These are phyloP conservation scores for Gonocerus acuteangulatus DNA, from an alignment of 2,888 invertebrate genomes.

Conservation along the genomic window DNA sequence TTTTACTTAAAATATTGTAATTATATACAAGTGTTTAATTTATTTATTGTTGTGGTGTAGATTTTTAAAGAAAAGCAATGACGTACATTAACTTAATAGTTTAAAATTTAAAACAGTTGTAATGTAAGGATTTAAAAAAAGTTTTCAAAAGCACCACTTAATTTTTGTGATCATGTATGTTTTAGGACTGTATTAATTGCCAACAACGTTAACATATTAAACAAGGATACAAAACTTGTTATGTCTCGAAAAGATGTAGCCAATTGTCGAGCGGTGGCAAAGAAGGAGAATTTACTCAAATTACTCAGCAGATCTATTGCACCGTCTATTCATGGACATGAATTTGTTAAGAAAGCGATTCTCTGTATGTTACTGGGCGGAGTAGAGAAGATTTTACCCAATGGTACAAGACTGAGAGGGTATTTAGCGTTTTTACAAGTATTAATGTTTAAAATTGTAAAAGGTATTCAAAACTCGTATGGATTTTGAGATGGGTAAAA, in stretches of 20 bases:
- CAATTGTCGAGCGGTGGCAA: conserved; percentile 74
- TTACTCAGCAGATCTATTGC: conserved; percentile 85
- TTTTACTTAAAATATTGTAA: neutral
- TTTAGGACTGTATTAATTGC: conserved; percentile 90
- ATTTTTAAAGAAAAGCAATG: too few relatives aligned
- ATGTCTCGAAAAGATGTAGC: conserved; percentile 82
- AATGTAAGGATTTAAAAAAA: too few relatives aligned
- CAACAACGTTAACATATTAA: conserved; percentile 81
- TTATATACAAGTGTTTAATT: too few relatives aligned
- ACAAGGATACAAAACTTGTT: conserved; percentile 70
- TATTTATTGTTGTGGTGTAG: too few relatives aligned
- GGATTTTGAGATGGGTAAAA: too few relatives aligned
- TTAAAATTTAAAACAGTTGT: conserved; percentile 42
- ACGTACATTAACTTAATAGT: too few relatives aligned
- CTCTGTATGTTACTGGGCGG: conserved; percentile 90
- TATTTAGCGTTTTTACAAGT: too few relatives aligned
- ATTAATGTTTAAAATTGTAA: too few relatives aligned
- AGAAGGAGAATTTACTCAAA: conserved; percentile 75
- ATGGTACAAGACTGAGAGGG: conserved; percentile 87
- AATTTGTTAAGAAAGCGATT: conserved; percentile 92
- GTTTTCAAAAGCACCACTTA: too few relatives aligned
- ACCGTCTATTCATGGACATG: conserved; percentile 96
- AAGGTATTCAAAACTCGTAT: too few relatives aligned
- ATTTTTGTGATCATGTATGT: conserved; percentile 45
- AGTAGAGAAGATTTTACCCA: conserved; percentile 84